Evolutionary conservation across 2,888 invertebrate genomes (phyloP), one percentile per base, ranked within the genome.

Genomic region (Pilophorus perplexus): DNA sequence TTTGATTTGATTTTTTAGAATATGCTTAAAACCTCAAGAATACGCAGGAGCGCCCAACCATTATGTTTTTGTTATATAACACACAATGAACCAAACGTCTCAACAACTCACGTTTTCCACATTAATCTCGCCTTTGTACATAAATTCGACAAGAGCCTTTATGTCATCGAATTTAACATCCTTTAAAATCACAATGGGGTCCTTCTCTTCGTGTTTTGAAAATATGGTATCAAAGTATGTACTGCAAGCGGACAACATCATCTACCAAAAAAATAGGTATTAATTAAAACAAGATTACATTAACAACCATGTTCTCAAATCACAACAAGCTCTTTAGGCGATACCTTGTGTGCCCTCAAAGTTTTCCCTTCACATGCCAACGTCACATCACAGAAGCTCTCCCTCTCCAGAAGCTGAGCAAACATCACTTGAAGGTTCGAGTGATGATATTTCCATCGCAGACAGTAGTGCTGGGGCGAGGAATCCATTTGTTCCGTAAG

Each of bases 41-140:
- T n/a, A n/a, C n/a, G n/a, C n/a, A n/a, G n/a, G n/a, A n/a, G n/a
- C n/a, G n/a, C n/a, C n/a, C n/a, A n/a, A n/a, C n/a, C n/a, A n/a
- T n/a, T n/a, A n/a, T n/a, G n/a, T n/a, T n/a, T n/a, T n/a, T n/a
- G n/a, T n/a, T n/a, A n/a, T n/a, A n/a, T n/a, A n/a, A n/a, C n/a
- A n/a, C n/a, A n/a, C n/a, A n/a, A n/a, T n/a, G n/a, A n/a, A n/a
- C n/a, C n/a, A n/a, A n/a, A n/a, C n/a, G n/a, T n/a, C n/a, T 33
- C 12, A 33, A 33, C 33, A 33, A 85, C 89, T 87, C 78, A 93
- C 93, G 80, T 93, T 92, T 75, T 92, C 91, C 67, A 94, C 93
- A 79, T 92, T 93, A 78, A 94, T 93, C 81, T 94, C 94, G 71
- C 94, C 94, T 75, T 91, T 91, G 79, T 94, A 94, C 93, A 94